phyloP scores from a whole-genome alignment of 1,140 invertebrate species.

The Nasonia vitripennis region DNA sequence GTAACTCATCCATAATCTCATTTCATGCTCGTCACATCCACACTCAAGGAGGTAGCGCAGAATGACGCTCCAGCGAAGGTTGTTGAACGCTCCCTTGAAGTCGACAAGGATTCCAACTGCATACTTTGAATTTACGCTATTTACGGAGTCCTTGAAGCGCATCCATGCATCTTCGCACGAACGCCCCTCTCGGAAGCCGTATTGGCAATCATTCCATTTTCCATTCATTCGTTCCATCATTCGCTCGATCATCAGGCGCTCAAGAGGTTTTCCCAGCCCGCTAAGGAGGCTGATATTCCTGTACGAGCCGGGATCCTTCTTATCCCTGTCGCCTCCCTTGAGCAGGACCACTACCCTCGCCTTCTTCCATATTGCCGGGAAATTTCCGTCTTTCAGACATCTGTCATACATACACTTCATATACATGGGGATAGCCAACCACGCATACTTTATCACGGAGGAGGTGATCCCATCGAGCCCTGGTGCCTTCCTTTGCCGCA shows the following conservation, averaged over 20 bases:
- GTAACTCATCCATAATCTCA: background rate
- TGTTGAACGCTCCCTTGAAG: slow-evolving; percentile 4
- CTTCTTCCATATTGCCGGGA: slow-evolving; percentile 52
- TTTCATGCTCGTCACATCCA: background rate
- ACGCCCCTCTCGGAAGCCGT: slow-evolving; percentile 10
- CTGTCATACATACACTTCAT: background rate
- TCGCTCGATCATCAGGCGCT: slow-evolving; percentile 52
- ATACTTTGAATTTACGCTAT: background rate
- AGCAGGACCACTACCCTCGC: slow-evolving; percentile 45
- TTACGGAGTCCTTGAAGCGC: background rate
- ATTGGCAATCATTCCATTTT: background rate
- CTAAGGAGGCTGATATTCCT: slow-evolving; percentile 56
- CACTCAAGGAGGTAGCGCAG: background rate
- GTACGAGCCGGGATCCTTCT: slow-evolving; percentile 50
- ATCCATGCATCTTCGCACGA: slow-evolving; percentile 33
- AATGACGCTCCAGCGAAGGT: background rate
- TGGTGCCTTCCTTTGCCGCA: slow-evolving; percentile 24
- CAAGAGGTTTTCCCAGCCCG: slow-evolving; percentile 55
- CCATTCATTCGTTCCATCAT: background rate
- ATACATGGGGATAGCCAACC: no score
- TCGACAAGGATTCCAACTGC: background rate
- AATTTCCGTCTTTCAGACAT: slow-evolving; percentile 7
- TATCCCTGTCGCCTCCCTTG: slow-evolving; percentile 50
- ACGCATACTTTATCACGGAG: background rate
- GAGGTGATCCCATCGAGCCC: slow-evolving; percentile 11